phyloP scores from a whole-genome alignment of 2,888 invertebrate species.

The Nymphalis urticae region DNA sequence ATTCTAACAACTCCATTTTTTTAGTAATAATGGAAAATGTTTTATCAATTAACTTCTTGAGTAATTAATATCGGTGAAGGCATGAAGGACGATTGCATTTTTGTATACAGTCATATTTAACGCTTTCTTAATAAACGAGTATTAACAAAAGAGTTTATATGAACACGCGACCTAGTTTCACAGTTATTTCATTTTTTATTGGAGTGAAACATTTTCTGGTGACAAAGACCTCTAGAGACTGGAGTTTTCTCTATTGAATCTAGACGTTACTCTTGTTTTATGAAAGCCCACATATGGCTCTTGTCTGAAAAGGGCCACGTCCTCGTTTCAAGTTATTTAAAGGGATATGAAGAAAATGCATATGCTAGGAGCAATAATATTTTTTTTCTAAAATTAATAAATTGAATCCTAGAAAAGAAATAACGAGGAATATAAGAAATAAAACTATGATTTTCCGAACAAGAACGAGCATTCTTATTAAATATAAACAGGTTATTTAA shows the following conservation, averaged over 20 bases:
- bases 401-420: no score
- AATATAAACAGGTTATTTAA: background rate
- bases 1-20: no score
- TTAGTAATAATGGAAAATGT: no score
- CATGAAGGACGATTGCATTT: conserved; percentile 5
- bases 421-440: no score
- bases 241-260: conserved; percentile 21
- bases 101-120: conserved; percentile 15
- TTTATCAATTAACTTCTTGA: no score
- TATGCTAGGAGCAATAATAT: background rate
- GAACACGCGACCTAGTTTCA: conserved; percentile 26
- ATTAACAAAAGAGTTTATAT: conserved; percentile 26
- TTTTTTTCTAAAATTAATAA: background rate
- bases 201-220: conserved; percentile 24
- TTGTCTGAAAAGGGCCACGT: conserved; percentile 22
- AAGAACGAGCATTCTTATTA: background rate
- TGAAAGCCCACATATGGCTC: conserved; percentile 13
- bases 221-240: conserved; percentile 27
- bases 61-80: background rate
- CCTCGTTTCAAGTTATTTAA: conserved; percentile 14
- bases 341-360: background rate
- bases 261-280: conserved; percentile 24
- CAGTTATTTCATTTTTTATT: conserved; percentile 25
- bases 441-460: background rate
- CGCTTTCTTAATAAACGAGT: conserved; percentile 4